Base-by-base conservation (phyloP, 2,113 vertebrate species). In the Corythaeola cristata region DNA sequence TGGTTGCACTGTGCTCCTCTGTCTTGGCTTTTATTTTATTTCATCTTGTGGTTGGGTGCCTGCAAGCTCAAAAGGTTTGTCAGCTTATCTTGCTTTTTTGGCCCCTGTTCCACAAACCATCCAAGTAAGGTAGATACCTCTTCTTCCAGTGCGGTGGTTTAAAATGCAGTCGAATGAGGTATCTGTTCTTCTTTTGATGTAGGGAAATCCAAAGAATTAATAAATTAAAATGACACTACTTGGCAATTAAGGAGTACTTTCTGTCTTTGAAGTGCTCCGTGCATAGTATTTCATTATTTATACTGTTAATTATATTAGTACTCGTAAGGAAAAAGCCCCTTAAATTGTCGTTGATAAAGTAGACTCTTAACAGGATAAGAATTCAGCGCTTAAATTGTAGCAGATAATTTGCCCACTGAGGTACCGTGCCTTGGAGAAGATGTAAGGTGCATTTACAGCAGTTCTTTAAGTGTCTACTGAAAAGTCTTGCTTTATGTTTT, bases 221-320 rank as follows among this genome's bases (percentile, higher is more conserved):
- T 96, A 82, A 81, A 89, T 85, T 58, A 79, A 39, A 72, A 35
- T 47, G 80, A 52, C 49, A 20, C 64, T 77, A 6, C 49, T 84
- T 71, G 69, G 86, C 0, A 1, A 47, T 64, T 90, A 78, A 92
- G 84, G 73, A 87, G 23, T 7, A 5, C 49, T 82, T 93, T 62
- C 80, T 2, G 1, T 62, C 92, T 93, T 95, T 90, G 75, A 78
- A 95, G 90, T 5, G 3, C 60, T 87, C 62, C 72, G 47, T 50
- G 80, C 33, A 1, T 35, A 30, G 21, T 67, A 49, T 82, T 92
- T 91, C 69, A 79, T 95, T 95, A 95, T 95, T 91, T 82, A 92
- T 91, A 72, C 80, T 91, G 62, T 66, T 97, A 95, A 96, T 95
- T 95, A 47, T 95, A 89, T 93, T 92, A 93, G 77, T 37, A 73